A percentile compares a stretch with the other conserved stretches of the same genome.
phyloP scores from a whole-genome alignment of 2,888 invertebrate species.

The Amphipoea oculea region DNA sequence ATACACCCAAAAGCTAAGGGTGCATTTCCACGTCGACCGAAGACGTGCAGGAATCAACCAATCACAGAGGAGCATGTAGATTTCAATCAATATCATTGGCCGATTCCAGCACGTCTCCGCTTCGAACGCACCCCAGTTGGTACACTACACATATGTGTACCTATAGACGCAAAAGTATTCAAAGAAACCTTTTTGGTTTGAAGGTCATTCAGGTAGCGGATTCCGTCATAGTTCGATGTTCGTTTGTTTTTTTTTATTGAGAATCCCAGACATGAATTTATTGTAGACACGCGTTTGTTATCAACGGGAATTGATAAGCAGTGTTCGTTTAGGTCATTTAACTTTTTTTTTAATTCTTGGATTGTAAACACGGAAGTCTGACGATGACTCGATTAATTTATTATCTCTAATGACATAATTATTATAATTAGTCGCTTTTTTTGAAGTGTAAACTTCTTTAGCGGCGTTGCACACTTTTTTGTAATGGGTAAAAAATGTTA shows the following conservation, averaged over 20 bases:
- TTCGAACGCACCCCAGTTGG: too few relatives aligned
- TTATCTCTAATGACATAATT: too few relatives aligned
- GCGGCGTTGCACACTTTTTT: too few relatives aligned
- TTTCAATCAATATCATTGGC: background rate
- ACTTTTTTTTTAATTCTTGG: conserved; percentile 15
- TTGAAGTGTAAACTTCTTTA: too few relatives aligned
- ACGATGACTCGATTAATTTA: background rate
- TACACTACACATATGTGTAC: background rate
- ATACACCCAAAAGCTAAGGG: background rate
- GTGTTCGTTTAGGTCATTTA: conserved; percentile 19
- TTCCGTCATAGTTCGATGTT: conserved; percentile 30
- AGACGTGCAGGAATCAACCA: background rate
- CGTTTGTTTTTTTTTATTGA: background rate
- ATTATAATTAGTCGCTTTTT: background rate
- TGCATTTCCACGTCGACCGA: too few relatives aligned
- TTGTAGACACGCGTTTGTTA: conserved; percentile 1
- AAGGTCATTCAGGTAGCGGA: conserved; percentile 41
- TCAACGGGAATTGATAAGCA: conserved; percentile 4
- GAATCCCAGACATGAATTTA: background rate
- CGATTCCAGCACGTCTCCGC: background rate
- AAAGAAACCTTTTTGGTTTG: conserved; percentile 5
- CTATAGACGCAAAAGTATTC: background rate
- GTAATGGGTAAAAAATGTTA: too few relatives aligned
- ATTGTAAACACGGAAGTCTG: conserved; percentile 25
- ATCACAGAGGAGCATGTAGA: background rate